These are phyloP conservation scores for Diadema setosum DNA, from an alignment of 35 echinoderm and acorn worm genomes.

Conservation along the genomic window DNA sequence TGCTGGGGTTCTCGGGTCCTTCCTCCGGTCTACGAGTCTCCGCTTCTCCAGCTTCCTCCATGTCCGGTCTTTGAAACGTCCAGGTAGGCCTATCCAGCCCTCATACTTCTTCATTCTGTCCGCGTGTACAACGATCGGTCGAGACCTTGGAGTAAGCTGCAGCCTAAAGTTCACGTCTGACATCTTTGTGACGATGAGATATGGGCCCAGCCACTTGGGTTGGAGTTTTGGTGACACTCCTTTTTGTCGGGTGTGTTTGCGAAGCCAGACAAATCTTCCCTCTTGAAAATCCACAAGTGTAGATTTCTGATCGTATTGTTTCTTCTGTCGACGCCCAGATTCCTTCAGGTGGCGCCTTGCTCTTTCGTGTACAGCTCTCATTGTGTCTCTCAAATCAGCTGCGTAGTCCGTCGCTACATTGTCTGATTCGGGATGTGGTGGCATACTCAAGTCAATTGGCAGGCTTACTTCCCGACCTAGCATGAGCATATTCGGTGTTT, in stretches of 20 bases:
- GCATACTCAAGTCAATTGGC: conserved; percentile 17
- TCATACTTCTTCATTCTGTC: conserved; percentile 18
- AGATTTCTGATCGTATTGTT: conserved; percentile 7
- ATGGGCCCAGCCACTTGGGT: conserved; percentile 53
- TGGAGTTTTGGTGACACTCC: conserved; percentile 57
- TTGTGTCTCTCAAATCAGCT: background rate
- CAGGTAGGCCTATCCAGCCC: too few species aligned
- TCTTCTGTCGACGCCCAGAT: background rate
- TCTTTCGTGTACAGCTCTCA: background rate
- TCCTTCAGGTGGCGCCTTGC: background rate
- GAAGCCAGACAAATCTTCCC: conserved; percentile 37
- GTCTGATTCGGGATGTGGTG: background rate
- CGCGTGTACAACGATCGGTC: conserved; percentile 2
- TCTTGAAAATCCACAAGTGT: background rate
- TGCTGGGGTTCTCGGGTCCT: too few species aligned
- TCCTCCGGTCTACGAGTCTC: too few species aligned
- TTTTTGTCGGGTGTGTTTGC: background rate
- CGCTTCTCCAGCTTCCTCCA: too few species aligned
- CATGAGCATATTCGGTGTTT: conserved; percentile 66
- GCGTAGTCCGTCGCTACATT: background rate
- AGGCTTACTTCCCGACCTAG: conserved; percentile 15
- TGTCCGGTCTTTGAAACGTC: too few species aligned
- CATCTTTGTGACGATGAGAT: background rate
- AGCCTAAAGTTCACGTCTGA: conserved; percentile 35
- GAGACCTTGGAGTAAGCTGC: background rate